Evolutionary conservation across 2,797 vertebrate species (phyloP).

Genomic region (Siniperca undulata): DNA sequence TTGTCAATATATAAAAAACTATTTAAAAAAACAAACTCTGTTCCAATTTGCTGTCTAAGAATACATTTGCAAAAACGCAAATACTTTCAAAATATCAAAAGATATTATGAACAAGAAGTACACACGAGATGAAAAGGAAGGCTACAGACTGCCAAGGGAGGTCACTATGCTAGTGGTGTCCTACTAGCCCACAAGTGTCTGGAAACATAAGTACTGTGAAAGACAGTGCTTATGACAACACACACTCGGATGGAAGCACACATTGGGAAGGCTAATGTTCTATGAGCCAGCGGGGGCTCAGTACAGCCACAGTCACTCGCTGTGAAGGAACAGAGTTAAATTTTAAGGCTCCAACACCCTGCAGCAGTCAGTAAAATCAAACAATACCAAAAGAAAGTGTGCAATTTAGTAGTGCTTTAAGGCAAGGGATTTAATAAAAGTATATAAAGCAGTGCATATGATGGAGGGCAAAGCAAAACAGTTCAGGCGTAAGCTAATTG

Average conservation of each 20-base stretch:
- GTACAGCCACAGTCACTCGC: background rate
- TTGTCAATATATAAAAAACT: background rate
- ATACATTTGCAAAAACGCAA: background rate
- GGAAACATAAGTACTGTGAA: constrained; percentile 33
- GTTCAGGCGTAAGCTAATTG: background rate
- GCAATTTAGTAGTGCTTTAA: background rate
- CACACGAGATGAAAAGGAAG: background rate
- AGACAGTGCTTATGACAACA: constrained; percentile 41
- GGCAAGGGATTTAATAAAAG: background rate
- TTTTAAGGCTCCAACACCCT: background rate
- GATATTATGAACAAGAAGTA: background rate
- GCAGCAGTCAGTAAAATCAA: constrained; percentile 21
- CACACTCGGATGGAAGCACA: constrained; percentile 16
- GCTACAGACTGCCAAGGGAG: background rate
- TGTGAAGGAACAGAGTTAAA: constrained; percentile 22
- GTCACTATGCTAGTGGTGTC: constrained; percentile 22
- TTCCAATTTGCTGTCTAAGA: background rate
- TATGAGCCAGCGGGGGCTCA: constrained; percentile 2
- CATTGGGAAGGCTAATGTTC: background rate
- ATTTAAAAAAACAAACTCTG: background rate
- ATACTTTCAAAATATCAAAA: background rate
- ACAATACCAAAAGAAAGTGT: background rate
- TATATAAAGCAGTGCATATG: background rate
- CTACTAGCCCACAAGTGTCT: constrained; percentile 45
- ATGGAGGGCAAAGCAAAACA: constrained; percentile 8